A percentile compares a stretch with the other conserved stretches of the same genome.
Conservation (phyloP, 2,797 vertebrate species). For the Myotis myotis region DNA sequence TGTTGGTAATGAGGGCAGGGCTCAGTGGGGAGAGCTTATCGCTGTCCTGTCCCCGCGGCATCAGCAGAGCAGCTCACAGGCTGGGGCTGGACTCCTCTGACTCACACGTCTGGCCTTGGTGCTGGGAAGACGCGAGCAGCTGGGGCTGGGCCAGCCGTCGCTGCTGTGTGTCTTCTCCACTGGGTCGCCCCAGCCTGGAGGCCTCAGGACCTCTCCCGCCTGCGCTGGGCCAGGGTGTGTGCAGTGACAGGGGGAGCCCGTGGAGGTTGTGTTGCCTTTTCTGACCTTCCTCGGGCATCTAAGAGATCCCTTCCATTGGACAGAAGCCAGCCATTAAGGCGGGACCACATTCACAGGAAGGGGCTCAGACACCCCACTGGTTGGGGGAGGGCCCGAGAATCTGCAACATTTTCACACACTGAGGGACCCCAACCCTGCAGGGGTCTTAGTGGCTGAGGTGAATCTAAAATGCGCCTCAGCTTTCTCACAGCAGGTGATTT, state of each 20-base stretch:
- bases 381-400: neutral
- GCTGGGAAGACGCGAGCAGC: neutral
- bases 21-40: too few relatives aligned
- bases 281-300: rapidly evolving
- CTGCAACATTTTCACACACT: neutral
- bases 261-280: neutral
- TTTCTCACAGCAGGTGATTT: neutral
- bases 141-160: neutral
- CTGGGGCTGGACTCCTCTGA: too few relatives aligned
- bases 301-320: too few relatives aligned
- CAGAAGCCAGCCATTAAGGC: neutral
- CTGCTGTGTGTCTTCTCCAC: neutral
- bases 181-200: neutral
- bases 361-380: neutral
- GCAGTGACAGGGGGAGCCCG: neutral
- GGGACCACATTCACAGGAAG: neutral
- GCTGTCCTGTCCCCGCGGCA: neutral
- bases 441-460: neutral
- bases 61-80: neutral
- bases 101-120: neutral
- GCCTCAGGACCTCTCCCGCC: neutral
- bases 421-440: neutral
- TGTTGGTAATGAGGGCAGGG: neutral
- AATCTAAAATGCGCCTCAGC: neutral
- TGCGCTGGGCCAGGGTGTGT: neutral